Evolutionary conservation across 2,797 vertebrate genomes (phyloP).

Genomic region (Fundulus diaphanus): DNA sequence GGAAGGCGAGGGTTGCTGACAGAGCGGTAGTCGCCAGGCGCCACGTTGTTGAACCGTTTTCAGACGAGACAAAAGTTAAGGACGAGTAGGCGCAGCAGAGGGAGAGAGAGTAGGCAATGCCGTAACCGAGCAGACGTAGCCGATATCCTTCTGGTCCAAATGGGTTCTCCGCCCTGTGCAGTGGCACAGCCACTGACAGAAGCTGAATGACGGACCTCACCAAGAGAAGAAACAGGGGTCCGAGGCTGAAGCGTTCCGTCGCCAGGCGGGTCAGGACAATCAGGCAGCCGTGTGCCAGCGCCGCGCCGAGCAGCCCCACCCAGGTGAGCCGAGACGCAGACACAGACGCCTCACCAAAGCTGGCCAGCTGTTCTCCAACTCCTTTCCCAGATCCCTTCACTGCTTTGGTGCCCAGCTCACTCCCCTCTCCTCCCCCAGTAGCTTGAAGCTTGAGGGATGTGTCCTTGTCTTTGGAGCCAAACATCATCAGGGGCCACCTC

Average conservation of each 20-base stretch:
- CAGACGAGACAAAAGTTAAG: constrained; percentile 90
- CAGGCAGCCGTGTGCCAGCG: constrained; percentile 90
- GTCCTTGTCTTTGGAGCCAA: constrained; percentile 81
- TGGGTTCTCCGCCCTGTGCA: constrained; percentile 89
- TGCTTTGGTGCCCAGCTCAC: constrained; percentile 51
- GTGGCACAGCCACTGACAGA: constrained; percentile 86
- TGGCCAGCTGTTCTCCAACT: constrained; percentile 83
- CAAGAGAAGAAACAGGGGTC: constrained; percentile 93
- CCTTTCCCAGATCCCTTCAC: constrained; percentile 73
- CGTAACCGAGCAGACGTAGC: constrained; percentile 90
- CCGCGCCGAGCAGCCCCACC: constrained; percentile 90
- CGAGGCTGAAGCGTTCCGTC: constrained; percentile 90
- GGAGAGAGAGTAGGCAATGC: constrained; percentile 92
- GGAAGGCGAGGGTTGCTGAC: constrained; percentile 91
- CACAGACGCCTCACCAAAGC: constrained; percentile 87
- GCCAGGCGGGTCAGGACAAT: constrained; percentile 90
- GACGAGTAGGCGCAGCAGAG: constrained; percentile 97
- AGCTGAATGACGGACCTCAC: constrained; percentile 92
- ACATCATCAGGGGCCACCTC: constrained; percentile 84
- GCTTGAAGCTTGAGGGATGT: constrained; percentile 39
- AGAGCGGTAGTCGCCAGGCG: constrained; percentile 93
- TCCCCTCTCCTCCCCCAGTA: constrained; percentile 45
- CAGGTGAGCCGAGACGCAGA: constrained; percentile 90
- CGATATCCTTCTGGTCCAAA: constrained; percentile 92
- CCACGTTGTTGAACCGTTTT: constrained; percentile 92